A percentile compares a stretch with the other conserved stretches of the same genome.
These are phyloP conservation scores for Speoplatyrhinus poulsoni DNA, from an alignment of 2,113 vertebrate genomes.

Conservation along the genomic window DNA sequence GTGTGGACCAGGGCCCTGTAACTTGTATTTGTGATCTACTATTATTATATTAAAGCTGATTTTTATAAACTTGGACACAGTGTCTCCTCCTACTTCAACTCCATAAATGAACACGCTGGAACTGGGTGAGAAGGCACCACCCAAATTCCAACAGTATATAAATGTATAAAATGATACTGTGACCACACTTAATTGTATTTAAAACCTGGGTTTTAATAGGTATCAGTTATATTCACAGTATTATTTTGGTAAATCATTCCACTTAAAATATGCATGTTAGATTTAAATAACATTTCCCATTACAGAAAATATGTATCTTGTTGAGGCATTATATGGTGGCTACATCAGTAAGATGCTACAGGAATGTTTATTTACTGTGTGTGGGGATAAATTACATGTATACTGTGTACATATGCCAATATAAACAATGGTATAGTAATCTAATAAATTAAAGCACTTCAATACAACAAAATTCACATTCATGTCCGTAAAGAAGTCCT, in stretches of 20 bases:
- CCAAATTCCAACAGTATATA: too few species aligned
- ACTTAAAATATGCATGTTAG: neutral
- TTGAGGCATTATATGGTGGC: neutral
- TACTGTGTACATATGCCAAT: too few species aligned
- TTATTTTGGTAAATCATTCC: neutral
- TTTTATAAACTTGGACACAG: too few species aligned
- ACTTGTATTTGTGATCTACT: too few species aligned
- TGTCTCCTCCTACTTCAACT: too few species aligned
- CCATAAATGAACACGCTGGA: too few species aligned
- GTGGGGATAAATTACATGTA: neutral
- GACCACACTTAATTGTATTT: slow-evolving; percentile 2
- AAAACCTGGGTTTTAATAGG: neutral
- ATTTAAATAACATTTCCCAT: neutral
- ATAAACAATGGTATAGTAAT: slow-evolving; percentile 13
- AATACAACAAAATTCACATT: slow-evolving; percentile 5
- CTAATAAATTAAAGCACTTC: slow-evolving; percentile 17
- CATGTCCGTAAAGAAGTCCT: neutral
- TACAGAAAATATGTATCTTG: neutral
- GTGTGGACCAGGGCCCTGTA: too few species aligned
- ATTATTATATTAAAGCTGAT: too few species aligned
- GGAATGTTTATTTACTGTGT: neutral
- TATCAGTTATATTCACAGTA: slow-evolving; percentile 14
- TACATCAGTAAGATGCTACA: neutral
- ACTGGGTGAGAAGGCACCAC: too few species aligned
- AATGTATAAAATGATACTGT: neutral